Evolutionary conservation across 2,888 invertebrate genomes (phyloP), one percentile per base, ranked within the genome.

Genomic region (Odontomyia ornata): DNA sequence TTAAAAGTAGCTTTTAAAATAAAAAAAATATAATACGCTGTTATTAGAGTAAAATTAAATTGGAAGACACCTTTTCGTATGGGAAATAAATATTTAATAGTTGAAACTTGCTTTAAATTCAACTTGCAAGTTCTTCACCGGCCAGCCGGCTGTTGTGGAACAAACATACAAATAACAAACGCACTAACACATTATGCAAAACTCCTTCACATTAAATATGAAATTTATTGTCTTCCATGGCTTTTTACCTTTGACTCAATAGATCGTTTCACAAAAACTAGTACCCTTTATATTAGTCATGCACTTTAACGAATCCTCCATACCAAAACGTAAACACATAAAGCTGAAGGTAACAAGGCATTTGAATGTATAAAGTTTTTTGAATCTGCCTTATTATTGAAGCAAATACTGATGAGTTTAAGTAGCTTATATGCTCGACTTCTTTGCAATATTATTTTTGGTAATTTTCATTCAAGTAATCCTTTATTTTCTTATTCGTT

Each of bases 161-260:
- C 25, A 64, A 27, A 4, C 21, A 27, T 47, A 47, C 13, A 47
- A 47, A 47, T 47, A 23, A 15, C 60, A 71, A 23, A 47, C 11
- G n/a, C 18, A 69, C 25, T 15, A 27, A 18, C 21, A 52, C 27
- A 5, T 71, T 71, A 47, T 23, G 43, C 36, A 47, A 71, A 71
- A 23, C 7, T 25, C 47, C 18, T 47, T 52, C 25, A 18, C 18
- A 15, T 23, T 23, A 46, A 27, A 47, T 52, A 25, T 13, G 46
- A 21, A 71, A 71, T 46, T 71, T 71, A 71, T 71, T 71, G 71
- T 71, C 71, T 71, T 71, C 71, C 71, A 71, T 71, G 13, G 27
- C 25, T 71, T 52, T 67, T 67, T 30, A 1, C 43, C 15, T 52
- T 13, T 18, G 4, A 52, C 52, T n/a, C 4, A 52, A 52, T 4